These are phyloP conservation scores for Calephelis virginiensis DNA, from an alignment of 1,140 invertebrate genomes.

Conservation along the genomic window DNA sequence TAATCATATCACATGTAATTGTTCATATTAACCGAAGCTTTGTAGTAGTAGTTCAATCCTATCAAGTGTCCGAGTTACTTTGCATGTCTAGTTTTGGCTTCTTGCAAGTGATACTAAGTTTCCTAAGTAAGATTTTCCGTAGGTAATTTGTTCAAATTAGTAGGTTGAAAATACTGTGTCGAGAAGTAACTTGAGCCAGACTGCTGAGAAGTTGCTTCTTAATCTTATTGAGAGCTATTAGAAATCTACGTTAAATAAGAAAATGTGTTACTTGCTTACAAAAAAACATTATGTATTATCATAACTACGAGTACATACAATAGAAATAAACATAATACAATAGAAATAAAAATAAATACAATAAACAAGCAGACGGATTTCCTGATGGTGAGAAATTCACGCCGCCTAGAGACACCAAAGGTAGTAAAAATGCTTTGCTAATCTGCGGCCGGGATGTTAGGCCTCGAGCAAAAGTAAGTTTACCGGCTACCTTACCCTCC, in stretches of 20 bases:
- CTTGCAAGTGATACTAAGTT: background rate
- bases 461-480: too few relatives aligned
- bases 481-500: too few relatives aligned
- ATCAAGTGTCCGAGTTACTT: background rate
- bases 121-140: constrained; percentile 6
- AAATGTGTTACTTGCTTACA: background rate
- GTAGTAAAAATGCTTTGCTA: too few relatives aligned
- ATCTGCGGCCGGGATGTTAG: too few relatives aligned
- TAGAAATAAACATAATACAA: too few relatives aligned
- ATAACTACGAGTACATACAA: too few relatives aligned
- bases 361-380: too few relatives aligned
- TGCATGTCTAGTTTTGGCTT: background rate
- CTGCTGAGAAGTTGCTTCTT: background rate
- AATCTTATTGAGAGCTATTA: background rate
- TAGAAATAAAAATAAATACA: too few relatives aligned
- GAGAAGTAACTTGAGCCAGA: background rate
- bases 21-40: background rate
- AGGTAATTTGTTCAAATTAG: constrained; percentile 10
- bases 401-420: too few relatives aligned
- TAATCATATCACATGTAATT: too few relatives aligned
- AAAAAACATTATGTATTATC: too few relatives aligned
- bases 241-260: background rate
- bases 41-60: background rate
- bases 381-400: too few relatives aligned
- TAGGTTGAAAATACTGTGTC: background rate